A percentile compares a stretch with the other conserved stretches of the same genome.
Evolutionary conservation across 2,888 invertebrate genomes (phyloP).

Genomic region (Allophyes oxyacanthae): DNA sequence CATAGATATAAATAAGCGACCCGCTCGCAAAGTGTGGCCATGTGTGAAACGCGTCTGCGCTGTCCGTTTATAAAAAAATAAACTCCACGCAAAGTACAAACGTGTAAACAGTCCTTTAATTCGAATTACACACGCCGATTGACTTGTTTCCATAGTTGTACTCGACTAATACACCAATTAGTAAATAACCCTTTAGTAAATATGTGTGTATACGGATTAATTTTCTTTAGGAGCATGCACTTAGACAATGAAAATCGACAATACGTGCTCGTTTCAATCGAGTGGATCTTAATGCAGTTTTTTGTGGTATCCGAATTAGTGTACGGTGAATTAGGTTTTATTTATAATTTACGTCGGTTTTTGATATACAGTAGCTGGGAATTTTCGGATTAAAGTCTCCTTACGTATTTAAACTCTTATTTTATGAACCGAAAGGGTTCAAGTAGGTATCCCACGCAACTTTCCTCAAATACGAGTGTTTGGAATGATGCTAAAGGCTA

Average conservation of each 20-base stretch:
- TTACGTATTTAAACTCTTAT: constrained; percentile 24
- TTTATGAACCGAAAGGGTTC: constrained; percentile 19
- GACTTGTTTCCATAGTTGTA: constrained; percentile 83
- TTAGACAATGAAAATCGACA: constrained; percentile 78
- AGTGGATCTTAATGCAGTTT: constrained; percentile 66
- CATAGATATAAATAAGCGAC: constrained; percentile 60
- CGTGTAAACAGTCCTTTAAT: constrained; percentile 86
- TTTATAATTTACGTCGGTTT: constrained; percentile 57
- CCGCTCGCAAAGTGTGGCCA: constrained; percentile 73
- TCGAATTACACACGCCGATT: constrained; percentile 85
- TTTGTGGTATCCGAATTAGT: constrained; percentile 66
- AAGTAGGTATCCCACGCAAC: constrained; percentile 14
- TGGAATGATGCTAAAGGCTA: no score
- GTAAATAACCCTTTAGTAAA: constrained; percentile 78
- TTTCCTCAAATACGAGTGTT: no score
- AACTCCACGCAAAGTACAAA: constrained; percentile 69
- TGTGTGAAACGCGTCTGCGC: constrained; percentile 80
- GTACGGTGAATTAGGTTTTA: constrained; percentile 70
- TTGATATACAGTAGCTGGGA: constrained; percentile 45
- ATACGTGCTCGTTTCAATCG: constrained; percentile 71
- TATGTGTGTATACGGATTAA: constrained; percentile 74
- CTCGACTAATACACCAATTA: constrained; percentile 80
- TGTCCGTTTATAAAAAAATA: constrained; percentile 76
- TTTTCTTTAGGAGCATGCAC: constrained; percentile 75
- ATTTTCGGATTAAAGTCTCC: constrained; percentile 41